A percentile compares a stretch with the other conserved stretches of the same genome.
phyloP scores from a whole-genome alignment of 2,113 vertebrate species.

The Galeopterus variegatus region DNA sequence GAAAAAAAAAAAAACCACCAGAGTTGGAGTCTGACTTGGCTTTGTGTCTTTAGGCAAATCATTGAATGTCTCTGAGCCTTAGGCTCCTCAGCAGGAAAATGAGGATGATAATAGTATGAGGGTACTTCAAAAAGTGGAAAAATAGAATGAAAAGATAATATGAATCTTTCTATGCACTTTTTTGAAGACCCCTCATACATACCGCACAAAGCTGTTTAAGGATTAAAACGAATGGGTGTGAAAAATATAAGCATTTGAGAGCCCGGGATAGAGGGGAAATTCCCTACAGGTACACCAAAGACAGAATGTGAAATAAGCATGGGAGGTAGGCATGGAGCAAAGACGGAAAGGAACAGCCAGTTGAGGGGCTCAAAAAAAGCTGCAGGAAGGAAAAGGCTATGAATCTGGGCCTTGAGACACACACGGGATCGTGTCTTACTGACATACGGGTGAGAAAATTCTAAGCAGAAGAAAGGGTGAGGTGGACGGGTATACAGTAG shows the following conservation, averaged over 20 bases:
- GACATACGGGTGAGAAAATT: not conserved
- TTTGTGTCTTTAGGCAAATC: not conserved
- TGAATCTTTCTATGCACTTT: too few species aligned
- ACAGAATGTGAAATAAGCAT: not conserved
- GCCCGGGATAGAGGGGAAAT: not conserved
- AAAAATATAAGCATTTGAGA: not conserved
- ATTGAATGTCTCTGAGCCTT: not conserved
- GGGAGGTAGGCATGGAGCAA: not conserved
- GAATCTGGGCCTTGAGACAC: not conserved
- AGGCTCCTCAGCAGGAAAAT: not conserved
- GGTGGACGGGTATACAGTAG: not conserved
- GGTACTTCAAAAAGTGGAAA: too few species aligned
- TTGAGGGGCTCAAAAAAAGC: not conserved
- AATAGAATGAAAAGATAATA: too few species aligned
- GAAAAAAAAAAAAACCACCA: not conserved
- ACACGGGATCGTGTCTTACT: not conserved
- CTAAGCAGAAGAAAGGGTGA: not conserved
- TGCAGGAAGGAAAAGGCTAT: not conserved
- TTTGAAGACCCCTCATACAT: too few species aligned
- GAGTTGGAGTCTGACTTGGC: not conserved
- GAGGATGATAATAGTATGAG: not conserved
- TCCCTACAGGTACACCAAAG: not conserved
- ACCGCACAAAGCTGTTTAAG: not conserved
- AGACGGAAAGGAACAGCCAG: not conserved
- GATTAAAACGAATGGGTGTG: slow-evolving; percentile 8